phyloP scores from a whole-genome alignment of 2,113 vertebrate genomes.

The Butorides virescens region DNA sequence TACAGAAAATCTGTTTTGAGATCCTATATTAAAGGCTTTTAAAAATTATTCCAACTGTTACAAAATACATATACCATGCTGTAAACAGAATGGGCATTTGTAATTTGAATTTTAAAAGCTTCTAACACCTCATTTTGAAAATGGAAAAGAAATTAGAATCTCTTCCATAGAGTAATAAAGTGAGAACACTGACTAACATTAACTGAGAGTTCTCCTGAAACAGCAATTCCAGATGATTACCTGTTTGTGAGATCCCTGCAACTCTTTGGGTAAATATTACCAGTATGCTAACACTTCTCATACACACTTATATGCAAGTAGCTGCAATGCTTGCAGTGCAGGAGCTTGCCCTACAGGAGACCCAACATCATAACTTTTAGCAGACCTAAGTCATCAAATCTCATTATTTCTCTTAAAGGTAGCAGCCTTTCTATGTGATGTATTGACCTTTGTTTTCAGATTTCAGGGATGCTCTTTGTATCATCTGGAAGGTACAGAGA shows the following conservation, averaged over 20 bases:
- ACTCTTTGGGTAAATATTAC: not conserved
- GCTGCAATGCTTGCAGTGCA: not conserved
- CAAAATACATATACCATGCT: not conserved
- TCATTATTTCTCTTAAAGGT: not conserved
- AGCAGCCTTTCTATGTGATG: not conserved
- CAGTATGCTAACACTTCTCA: not conserved
- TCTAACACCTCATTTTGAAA: not conserved
- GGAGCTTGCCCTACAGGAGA: not conserved
- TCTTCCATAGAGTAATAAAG: not conserved
- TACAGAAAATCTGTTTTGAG: not conserved
- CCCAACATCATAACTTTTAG: not conserved
- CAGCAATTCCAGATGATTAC: not conserved
- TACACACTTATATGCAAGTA: not conserved
- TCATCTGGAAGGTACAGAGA: not conserved
- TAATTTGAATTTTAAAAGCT: constrained; percentile 13
- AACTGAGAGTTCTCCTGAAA: not conserved
- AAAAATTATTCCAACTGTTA: constrained; percentile 28
- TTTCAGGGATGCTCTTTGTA: not conserved
- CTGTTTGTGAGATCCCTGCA: not conserved
- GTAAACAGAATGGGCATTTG: not conserved
- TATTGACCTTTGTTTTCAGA: not conserved
- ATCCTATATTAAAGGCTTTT: not conserved
- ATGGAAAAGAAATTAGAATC: not conserved
- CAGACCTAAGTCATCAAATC: not conserved
- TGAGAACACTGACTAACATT: not conserved